Percentiles rank a stretch among this genome's conserved stretches.
Conservation (phyloP, 2,888 invertebrate species). For the Smittia sp. region DNA sequence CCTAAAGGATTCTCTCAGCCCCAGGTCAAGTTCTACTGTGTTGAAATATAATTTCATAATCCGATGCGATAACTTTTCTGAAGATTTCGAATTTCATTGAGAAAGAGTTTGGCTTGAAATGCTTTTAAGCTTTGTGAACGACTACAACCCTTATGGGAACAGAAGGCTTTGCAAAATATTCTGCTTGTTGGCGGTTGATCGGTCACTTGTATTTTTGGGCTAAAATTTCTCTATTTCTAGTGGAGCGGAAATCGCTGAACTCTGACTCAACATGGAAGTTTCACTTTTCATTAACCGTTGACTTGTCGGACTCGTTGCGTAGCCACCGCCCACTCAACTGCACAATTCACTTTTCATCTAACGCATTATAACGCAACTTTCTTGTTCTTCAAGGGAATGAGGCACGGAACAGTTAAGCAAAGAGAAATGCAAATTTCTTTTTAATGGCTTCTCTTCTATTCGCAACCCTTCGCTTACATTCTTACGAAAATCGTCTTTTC, state of each 20-base stretch:
- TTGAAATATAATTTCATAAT: slow-evolving; percentile 35
- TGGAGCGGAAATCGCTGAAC: too few relatives aligned
- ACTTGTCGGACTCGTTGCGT: neutral
- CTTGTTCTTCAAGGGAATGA: slow-evolving; percentile 7
- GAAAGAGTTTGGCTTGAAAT: neutral
- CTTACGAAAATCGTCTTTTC: slow-evolving; percentile 25
- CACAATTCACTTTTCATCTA: slow-evolving; percentile 21
- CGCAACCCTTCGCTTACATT: slow-evolving; percentile 29
- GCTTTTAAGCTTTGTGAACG: too few relatives aligned
- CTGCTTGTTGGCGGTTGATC: too few relatives aligned
- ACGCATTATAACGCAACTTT: slow-evolving; percentile 16
- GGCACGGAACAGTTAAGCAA: slow-evolving; percentile 2
- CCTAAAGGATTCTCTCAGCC: slow-evolving; percentile 21
- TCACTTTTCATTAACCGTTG: slow-evolving; percentile 12
- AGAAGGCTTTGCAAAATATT: too few relatives aligned
- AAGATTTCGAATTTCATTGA: slow-evolving; percentile 14
- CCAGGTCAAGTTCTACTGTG: slow-evolving; percentile 28
- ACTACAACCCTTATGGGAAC: too few relatives aligned
- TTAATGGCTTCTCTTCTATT: slow-evolving; percentile 15
- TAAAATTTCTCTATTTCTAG: too few relatives aligned
- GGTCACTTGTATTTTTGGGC: too few relatives aligned
- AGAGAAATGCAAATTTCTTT: slow-evolving; percentile 35
- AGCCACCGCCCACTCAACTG: neutral
- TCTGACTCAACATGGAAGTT: neutral
- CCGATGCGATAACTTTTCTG: slow-evolving; percentile 38